phyloP scores from a whole-genome alignment of 1,140 invertebrate species.

The Laupala kohalensis region DNA sequence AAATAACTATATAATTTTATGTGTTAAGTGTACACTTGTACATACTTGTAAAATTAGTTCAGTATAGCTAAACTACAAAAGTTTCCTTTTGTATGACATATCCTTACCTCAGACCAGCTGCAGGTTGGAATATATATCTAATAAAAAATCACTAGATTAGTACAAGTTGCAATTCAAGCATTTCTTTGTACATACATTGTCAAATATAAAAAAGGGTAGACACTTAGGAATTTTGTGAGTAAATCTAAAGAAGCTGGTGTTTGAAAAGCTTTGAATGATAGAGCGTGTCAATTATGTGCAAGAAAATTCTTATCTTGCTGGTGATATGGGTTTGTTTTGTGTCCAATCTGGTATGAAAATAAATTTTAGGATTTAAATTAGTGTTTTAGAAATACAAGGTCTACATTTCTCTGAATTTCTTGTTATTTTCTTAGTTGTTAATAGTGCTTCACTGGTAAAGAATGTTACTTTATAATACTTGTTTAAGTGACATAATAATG shows the following conservation, averaged over 20 bases:
- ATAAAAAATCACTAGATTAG: neutral
- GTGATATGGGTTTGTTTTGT: neutral
- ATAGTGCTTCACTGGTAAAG: neutral
- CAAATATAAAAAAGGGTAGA: neutral
- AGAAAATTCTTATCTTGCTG: too few species aligned
- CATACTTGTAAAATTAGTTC: neutral
- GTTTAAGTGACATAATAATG: neutral
- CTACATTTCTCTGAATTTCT: neutral
- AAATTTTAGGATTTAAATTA: neutral
- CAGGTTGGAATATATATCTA: neutral
- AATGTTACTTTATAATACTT: neutral
- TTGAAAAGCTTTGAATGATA: neutral
- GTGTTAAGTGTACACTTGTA: neutral
- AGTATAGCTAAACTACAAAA: neutral
- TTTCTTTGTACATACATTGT: neutral
- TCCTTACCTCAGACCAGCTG: neutral
- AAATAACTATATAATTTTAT: neutral
- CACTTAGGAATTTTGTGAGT: neutral
- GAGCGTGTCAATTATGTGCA: too few species aligned
- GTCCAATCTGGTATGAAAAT: neutral
- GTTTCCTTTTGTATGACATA: neutral
- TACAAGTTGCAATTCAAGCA: neutral
- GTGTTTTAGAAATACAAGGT: neutral
- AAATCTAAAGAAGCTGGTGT: neutral
- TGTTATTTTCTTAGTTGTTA: too few species aligned